Evolutionary conservation across 2,113 vertebrate species (phyloP).

Genomic region (Tachuris rubrigastra): DNA sequence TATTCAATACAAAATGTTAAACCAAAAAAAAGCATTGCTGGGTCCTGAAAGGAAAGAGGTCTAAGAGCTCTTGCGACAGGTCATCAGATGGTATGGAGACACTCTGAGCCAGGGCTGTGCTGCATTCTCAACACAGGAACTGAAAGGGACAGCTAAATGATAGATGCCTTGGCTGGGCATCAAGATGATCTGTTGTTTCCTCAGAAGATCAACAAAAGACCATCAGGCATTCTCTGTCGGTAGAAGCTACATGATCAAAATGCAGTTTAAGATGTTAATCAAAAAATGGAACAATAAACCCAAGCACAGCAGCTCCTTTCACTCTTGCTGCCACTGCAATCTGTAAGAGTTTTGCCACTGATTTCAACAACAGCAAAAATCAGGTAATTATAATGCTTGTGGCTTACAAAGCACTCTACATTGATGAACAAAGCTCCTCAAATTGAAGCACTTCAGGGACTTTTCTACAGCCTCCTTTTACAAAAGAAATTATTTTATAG

Average conservation of each 20-base stretch:
- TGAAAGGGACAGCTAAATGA: background rate
- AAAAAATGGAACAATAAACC: constrained; percentile 26
- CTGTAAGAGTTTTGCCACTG: background rate
- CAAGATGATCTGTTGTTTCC: constrained; percentile 19
- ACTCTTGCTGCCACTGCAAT: background rate
- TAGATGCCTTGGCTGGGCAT: constrained; percentile 16
- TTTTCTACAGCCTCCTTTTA: background rate
- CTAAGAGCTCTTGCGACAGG: background rate
- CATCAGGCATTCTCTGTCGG: background rate
- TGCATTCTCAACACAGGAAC: background rate
- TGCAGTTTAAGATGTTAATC: constrained; percentile 28
- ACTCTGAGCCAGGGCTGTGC: background rate
- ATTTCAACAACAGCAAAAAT: background rate
- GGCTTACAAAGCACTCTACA: background rate
- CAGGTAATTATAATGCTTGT: background rate
- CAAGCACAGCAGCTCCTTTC: background rate
- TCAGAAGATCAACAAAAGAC: constrained; percentile 21
- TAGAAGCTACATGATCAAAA: constrained; percentile 6
- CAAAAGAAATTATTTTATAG: background rate
- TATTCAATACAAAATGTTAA: background rate
- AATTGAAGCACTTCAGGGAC: background rate
- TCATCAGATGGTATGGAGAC: background rate
- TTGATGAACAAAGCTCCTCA: background rate
- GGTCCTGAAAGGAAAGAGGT: background rate
- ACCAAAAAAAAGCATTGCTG: background rate